Percentiles rank a stretch among this genome's conserved stretches.
phyloP scores from a whole-genome alignment of 2,113 vertebrate genomes.

The Acrocephalus kingi region DNA sequence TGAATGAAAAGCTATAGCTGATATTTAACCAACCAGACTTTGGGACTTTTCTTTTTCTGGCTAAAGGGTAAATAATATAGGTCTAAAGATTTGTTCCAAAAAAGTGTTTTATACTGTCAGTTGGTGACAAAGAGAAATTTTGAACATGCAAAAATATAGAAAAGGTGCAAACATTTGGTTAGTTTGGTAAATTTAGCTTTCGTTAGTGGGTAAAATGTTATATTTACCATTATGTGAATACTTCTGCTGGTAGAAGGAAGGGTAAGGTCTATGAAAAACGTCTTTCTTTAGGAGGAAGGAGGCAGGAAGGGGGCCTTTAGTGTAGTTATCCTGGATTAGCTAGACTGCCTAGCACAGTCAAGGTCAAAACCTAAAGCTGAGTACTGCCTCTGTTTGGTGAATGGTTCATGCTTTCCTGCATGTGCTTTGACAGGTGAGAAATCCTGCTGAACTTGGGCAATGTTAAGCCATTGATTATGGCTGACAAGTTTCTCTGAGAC shows the following conservation, averaged over 20 bases:
- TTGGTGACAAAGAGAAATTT: neutral
- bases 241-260: neutral
- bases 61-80: neutral
- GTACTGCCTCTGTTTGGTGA: neutral
- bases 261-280: neutral
- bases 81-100: neutral
- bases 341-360: neutral
- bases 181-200: neutral
- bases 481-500: neutral
- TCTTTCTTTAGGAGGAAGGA: neutral
- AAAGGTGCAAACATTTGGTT: neutral
- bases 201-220: neutral
- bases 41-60: neutral
- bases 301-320: neutral
- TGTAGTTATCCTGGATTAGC: neutral
- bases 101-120: neutral
- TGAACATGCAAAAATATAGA: neutral
- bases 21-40: neutral
- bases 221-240: neutral
- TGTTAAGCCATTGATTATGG: neutral
- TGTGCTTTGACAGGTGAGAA: neutral
- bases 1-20: neutral
- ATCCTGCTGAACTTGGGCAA: neutral
- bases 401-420: neutral
- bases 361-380: neutral